These are phyloP conservation scores for Stegodyphus mimosarum DNA, from an alignment of 1,140 invertebrate genomes.

Conservation along the genomic window DNA sequence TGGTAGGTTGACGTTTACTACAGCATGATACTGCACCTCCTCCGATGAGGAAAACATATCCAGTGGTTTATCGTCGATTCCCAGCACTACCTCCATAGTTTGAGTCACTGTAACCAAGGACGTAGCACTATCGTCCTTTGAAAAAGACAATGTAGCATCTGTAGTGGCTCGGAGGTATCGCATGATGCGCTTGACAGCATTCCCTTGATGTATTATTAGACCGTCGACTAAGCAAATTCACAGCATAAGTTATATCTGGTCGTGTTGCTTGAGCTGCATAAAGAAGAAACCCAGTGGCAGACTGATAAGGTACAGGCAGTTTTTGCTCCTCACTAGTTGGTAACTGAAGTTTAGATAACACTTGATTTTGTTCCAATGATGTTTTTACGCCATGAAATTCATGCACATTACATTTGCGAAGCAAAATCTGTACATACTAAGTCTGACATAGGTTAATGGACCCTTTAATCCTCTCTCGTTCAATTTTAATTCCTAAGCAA, in stretches of 20 bases:
- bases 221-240: constrained; percentile 69
- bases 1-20: constrained; percentile 36
- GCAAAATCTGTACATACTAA: constrained; percentile 7
- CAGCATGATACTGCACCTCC: constrained; percentile 63
- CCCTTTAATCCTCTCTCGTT: constrained; percentile 29
- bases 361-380: neutral
- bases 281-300: constrained; percentile 64
- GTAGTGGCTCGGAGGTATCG: constrained; percentile 69
- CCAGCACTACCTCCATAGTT: constrained; percentile 67
- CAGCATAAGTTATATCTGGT: constrained; percentile 70
- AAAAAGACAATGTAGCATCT: neutral
- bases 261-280: constrained; percentile 68
- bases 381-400: constrained; percentile 12
- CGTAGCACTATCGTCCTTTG: neutral
- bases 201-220: constrained; percentile 67
- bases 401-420: neutral
- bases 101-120: constrained; percentile 65
- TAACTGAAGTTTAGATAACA: neutral
- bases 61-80: constrained; percentile 65
- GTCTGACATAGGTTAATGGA: constrained; percentile 26
- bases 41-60: constrained; percentile 64
- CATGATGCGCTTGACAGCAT: constrained; percentile 68
- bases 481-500: constrained; percentile 24
- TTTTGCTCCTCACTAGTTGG: neutral
- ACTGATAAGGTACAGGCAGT: constrained; percentile 35